Percentiles rank a stretch among this genome's conserved stretches.
phyloP scores from a whole-genome alignment of 2,113 vertebrate genomes.

The Malurus melanocephalus region DNA sequence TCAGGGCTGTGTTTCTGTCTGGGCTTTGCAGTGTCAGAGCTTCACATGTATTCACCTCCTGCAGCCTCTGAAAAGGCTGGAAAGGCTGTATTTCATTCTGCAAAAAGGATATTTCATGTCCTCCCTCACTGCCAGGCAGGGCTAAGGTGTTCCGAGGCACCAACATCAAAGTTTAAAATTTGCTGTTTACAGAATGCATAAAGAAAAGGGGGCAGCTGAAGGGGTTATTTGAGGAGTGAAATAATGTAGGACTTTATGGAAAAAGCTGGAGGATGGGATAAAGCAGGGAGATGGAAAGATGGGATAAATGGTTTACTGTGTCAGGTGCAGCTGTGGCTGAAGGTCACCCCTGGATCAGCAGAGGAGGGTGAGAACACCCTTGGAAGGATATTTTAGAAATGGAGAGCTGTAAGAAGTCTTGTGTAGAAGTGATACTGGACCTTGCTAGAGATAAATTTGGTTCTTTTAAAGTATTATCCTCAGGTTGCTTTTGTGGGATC shows the following conservation, averaged over 20 bases:
- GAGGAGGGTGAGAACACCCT: neutral
- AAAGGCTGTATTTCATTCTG: neutral
- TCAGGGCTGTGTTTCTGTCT: neutral
- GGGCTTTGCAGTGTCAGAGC: neutral
- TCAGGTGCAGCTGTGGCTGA: accelerated
- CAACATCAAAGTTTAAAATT: neutral
- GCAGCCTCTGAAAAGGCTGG: neutral
- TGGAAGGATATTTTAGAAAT: neutral
- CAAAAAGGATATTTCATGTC: neutral
- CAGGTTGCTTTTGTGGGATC: neutral
- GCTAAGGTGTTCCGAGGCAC: neutral
- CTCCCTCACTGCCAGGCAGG: neutral
- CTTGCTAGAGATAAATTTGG: neutral
- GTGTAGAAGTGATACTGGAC: neutral
- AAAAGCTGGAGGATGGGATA: neutral
- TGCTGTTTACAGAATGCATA: neutral
- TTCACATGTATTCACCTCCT: neutral
- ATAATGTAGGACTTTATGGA: neutral
- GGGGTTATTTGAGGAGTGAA: neutral
- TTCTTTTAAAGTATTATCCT: neutral
- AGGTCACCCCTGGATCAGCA: neutral
- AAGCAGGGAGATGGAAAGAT: neutral
- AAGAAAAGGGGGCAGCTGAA: neutral
- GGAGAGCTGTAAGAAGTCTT: neutral
- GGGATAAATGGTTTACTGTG: neutral